phyloP scores from a whole-genome alignment of 2,888 invertebrate species.

The Caenorhabditis doughertyi region DNA sequence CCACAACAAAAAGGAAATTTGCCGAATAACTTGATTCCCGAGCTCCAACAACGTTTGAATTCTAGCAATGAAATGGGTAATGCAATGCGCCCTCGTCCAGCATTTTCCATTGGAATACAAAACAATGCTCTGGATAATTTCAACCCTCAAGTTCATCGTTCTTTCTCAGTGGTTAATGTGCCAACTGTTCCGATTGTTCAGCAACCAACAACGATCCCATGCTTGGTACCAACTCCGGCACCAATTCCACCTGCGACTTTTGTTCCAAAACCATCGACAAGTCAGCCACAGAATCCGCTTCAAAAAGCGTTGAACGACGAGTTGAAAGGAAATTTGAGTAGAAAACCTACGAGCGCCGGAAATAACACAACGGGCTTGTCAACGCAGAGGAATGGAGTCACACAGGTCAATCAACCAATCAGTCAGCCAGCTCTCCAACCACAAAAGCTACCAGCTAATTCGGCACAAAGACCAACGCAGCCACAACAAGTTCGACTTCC shows the following conservation, averaged over 20 bases:
- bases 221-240: constrained; percentile 57
- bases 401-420: background rate
- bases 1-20: constrained; percentile 14
- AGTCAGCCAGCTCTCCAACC: constrained; percentile 10
- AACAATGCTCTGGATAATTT: background rate
- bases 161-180: constrained; percentile 43
- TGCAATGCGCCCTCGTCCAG: constrained; percentile 46
- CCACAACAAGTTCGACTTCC: constrained; percentile 31
- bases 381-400: background rate
- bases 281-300: constrained; percentile 21
- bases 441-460: background rate
- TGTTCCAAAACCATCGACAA: background rate
- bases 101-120: constrained; percentile 45
- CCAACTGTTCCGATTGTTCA: constrained; percentile 14
- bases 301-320: constrained; percentile 45
- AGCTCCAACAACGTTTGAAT: constrained; percentile 30
- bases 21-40: constrained; percentile 32
- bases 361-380: background rate
- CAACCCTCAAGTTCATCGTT: constrained; percentile 11
- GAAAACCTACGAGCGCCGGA: background rate
- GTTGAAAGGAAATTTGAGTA: constrained; percentile 37
- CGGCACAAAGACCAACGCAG: background rate
- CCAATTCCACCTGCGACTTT: constrained; percentile 6
- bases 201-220: constrained; percentile 35
- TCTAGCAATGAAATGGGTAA: constrained; percentile 7